Base-by-base conservation (phyloP, 2,888 invertebrate genomes). In the Harpalus rubripes region DNA sequence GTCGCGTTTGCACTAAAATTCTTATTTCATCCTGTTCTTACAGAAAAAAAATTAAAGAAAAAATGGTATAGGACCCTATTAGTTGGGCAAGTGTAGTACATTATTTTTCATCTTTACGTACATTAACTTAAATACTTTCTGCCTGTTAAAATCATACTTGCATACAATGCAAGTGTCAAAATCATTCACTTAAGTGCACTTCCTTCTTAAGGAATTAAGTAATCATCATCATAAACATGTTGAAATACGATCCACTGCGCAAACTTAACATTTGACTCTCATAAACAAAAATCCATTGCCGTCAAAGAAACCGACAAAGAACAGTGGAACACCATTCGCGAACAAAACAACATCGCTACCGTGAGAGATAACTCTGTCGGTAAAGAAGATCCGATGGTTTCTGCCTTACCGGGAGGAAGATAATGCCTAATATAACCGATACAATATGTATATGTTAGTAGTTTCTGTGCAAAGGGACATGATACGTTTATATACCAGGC, bases 331-430 rank as follows among this genome's bases (percentile, higher is more conserved):
- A 74, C 72, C 72, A 74, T 74, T 44, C 72, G 72, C 44, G 72
- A 74, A 74, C 72, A 74, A 32, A 78, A 78, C 56, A 78, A 22
- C 58, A 26, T 78, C n/a, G 32, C 58, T 58, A 58, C 78, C 52
- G 76, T 76, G 22, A 78, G 78, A 78, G 26, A 52, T 74, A 74
- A 44, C 80, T 41, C n/a, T 68, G 68, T 68, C 68, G 81, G 81
- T 81, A 81, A 81, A 81, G 81, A 63, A 81, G 52, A 52, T 81
- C 68, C 44, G 63, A 18, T 52, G 44, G 22, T 81, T 39, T 61
- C 58, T 81, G 12, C 84, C 84, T 84, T 78, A 84, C 76, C 18
- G 65, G 84, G 78, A 84, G 44, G 15, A n/a, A 52, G 84, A 84
- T 84, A 82, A 82, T 56, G 52, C 72, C 61, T 56, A 78, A 10